Conservation (phyloP, 2,888 invertebrate species). For the Mesochorus sp. region DNA sequence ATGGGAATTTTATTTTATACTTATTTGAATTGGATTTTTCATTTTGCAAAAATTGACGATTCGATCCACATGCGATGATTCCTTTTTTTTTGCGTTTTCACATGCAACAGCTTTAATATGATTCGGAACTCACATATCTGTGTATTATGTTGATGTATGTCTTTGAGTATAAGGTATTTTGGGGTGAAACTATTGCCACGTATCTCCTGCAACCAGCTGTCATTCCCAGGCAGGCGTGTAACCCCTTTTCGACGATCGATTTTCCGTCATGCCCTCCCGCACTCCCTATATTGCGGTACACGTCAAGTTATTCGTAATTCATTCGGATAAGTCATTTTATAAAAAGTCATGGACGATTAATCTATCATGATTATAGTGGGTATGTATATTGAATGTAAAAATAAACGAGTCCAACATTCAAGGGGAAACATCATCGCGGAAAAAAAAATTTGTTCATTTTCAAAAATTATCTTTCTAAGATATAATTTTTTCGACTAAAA, state of each 20-base stretch:
- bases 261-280: conserved; percentile 36
- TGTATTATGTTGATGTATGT: background rate
- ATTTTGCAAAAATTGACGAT: background rate
- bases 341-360: no score
- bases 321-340: background rate
- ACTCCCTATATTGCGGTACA: conserved; percentile 12
- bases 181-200: conserved; percentile 67
- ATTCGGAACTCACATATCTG: background rate
- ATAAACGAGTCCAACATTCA: no score
- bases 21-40: background rate
- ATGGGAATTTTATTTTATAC: no score
- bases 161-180: conserved; percentile 41
- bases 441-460: no score
- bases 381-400: no score
- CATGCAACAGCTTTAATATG: conserved; percentile 14
- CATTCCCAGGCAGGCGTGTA: conserved; percentile 77
- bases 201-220: conserved; percentile 79
- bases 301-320: conserved; percentile 25
- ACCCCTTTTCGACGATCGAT: conserved; percentile 64
- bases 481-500: no score
- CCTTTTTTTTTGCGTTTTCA: background rate
- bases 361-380: no score
- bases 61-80: background rate
- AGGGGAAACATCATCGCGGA: no score
- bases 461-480: no score